Evolutionary conservation across 2,888 invertebrate species (phyloP).

Genomic region (Gastracanthus pulcherrimus): DNA sequence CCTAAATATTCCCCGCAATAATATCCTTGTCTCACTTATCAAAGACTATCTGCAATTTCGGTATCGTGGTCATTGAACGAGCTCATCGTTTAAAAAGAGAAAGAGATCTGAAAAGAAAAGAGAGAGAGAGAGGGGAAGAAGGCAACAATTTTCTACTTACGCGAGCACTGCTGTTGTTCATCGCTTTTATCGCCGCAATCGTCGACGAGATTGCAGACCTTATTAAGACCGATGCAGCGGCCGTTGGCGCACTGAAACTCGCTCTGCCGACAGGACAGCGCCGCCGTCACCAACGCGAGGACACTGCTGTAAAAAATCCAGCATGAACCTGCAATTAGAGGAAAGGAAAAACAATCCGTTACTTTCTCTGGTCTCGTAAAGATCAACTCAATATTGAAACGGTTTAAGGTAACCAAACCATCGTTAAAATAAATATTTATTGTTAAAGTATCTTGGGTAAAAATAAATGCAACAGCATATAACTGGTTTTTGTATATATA

Average conservation of each 20-base stretch:
- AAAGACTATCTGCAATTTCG: conserved; percentile 16
- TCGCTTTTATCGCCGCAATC: conserved; percentile 90
- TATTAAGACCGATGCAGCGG: conserved; percentile 85
- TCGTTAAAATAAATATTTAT: too few relatives aligned
- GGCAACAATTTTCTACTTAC: conserved; percentile 80
- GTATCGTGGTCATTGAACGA: not conserved
- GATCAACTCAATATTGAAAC: too few relatives aligned
- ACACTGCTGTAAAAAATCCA: conserved; percentile 71
- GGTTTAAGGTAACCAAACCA: too few relatives aligned
- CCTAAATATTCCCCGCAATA: not conserved
- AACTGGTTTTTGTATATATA: too few relatives aligned
- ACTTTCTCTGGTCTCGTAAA: conserved; percentile 5
- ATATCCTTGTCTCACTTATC: conserved; percentile 6
- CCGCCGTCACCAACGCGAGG: conserved; percentile 67
- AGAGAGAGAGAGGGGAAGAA: not conserved
- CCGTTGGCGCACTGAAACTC: conserved; percentile 79
- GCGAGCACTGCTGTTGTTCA: conserved; percentile 86
- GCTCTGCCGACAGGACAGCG: conserved; percentile 78
- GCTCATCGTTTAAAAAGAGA: conserved; percentile 6
- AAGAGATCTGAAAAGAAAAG: not conserved
- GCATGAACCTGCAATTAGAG: conserved; percentile 70
- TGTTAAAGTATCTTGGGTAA: too few relatives aligned
- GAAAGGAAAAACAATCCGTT: conserved; percentile 41
- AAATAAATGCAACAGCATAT: too few relatives aligned
- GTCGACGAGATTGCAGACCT: conserved; percentile 87